Percentiles rank a stretch among this genome's conserved stretches.
Evolutionary conservation across 2,888 invertebrate genomes (phyloP).

Genomic region (Candidula unifasciata): DNA sequence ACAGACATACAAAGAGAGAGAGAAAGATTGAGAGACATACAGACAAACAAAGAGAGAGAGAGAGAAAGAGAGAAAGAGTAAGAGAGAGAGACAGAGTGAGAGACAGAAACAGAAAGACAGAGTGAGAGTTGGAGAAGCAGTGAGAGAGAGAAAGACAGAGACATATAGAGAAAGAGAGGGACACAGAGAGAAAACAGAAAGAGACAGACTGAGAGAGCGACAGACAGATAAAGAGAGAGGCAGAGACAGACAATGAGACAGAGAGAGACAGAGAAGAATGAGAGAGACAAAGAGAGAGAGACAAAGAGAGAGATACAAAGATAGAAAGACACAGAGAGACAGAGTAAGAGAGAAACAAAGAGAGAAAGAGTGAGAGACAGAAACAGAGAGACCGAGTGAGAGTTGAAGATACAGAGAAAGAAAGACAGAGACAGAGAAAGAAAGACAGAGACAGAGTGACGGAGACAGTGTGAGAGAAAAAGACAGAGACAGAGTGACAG

Average conservation of each 20-base stretch:
- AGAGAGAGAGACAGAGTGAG: background rate
- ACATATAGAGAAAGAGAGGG: background rate
- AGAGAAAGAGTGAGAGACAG: background rate
- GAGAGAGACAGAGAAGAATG: background rate
- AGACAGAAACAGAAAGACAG: background rate
- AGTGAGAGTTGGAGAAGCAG: background rate
- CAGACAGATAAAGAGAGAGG: background rate
- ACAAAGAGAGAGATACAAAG: background rate
- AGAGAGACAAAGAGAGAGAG: background rate
- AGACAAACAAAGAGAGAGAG: background rate
- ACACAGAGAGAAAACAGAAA: background rate
- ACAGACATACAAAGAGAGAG: background rate
- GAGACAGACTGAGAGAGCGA: background rate
- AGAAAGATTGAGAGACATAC: background rate
- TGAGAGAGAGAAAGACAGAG: background rate
- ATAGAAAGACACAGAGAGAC: background rate
- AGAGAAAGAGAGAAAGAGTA: background rate
- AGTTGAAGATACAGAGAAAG: background rate
- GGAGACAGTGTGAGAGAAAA: background rate
- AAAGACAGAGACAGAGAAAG: background rate
- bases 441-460: background rate
- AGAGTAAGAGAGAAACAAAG: background rate
- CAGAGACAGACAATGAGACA: background rate
- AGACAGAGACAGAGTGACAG: background rate
- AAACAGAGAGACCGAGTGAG: background rate